These are phyloP conservation scores for Rhabditoides inermis DNA, from an alignment of 2,888 invertebrate species.

Conservation along the genomic window DNA sequence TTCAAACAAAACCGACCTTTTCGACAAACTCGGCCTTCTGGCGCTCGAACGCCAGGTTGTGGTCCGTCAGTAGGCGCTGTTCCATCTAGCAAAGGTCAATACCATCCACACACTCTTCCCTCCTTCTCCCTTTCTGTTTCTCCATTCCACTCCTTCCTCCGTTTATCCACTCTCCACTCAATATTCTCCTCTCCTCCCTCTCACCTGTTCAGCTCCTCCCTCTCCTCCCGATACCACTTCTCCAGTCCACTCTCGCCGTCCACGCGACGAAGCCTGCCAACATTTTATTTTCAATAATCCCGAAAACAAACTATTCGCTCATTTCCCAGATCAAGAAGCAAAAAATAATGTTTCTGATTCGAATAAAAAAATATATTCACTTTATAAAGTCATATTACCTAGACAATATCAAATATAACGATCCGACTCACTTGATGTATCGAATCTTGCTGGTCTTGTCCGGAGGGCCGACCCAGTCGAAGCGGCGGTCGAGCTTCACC, in stretches of 20 bases:
- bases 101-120: slow-evolving; percentile 9
- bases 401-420: background rate
- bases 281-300: background rate
- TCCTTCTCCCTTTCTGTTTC: slow-evolving; percentile 38
- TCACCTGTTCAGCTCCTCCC: slow-evolving; percentile 42
- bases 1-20: slow-evolving; percentile 6
- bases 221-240: slow-evolving; percentile 28
- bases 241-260: slow-evolving; percentile 40
- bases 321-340: background rate
- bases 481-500: slow-evolving; percentile 37
- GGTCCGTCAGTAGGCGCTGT: slow-evolving; percentile 42
- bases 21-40: slow-evolving; percentile 26
- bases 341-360: background rate
- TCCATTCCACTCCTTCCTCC: slow-evolving; percentile 38
- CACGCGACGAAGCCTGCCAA: slow-evolving; percentile 32
- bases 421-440: slow-evolving; percentile 27
- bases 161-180: too few relatives aligned
- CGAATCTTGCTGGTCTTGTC: slow-evolving; percentile 41
- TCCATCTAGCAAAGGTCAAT: slow-evolving; percentile 26
- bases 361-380: background rate
- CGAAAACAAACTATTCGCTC: slow-evolving; percentile 4
- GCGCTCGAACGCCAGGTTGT: slow-evolving; percentile 39
- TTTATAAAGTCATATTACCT: background rate
- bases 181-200: too few relatives aligned
- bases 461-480: slow-evolving; percentile 50